phyloP scores from a whole-genome alignment of 2,113 vertebrate species.

The Aix galericulata region DNA sequence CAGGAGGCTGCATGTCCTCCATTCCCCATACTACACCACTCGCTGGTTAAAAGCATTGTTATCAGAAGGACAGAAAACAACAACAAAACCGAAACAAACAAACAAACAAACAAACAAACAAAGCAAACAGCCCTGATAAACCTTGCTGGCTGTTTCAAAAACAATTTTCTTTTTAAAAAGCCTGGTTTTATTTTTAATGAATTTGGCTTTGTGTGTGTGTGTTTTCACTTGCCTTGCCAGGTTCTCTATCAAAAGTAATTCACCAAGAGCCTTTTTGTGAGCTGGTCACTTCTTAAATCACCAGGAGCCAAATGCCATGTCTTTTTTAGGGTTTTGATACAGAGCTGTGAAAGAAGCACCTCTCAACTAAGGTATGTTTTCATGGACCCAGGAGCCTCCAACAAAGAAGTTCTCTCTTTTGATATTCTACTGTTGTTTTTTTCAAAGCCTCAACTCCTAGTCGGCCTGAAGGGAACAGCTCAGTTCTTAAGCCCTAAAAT shows the following conservation, averaged over 20 bases:
- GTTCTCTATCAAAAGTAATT: not conserved
- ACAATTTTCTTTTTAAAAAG: not conserved
- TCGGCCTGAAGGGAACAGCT: constrained; percentile 28
- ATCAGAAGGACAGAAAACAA: not conserved
- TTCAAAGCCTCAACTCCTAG: constrained; percentile 35
- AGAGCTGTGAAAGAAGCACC: not conserved
- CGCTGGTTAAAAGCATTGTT: not conserved
- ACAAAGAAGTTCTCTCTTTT: constrained; percentile 43
- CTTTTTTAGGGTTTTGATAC: not conserved
- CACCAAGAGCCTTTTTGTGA: not conserved
- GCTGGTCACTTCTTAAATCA: not conserved
- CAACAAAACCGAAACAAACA: not conserved
- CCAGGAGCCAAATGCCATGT: not conserved
- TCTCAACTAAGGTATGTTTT: not conserved
- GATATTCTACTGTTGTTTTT: constrained; percentile 48
- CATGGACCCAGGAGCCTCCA: not conserved
- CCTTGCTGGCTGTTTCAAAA: not conserved
- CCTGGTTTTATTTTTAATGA: accelerated
- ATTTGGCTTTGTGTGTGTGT: not conserved
- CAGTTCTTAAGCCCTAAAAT: constrained; percentile 16
- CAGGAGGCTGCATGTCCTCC: not conserved
- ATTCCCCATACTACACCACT: not conserved
- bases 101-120: not conserved
- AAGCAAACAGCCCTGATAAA: not conserved
- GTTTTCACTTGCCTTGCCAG: not conserved